Conservation (phyloP, 2,888 invertebrate genomes). For the Tromatobia lineatoria region DNA sequence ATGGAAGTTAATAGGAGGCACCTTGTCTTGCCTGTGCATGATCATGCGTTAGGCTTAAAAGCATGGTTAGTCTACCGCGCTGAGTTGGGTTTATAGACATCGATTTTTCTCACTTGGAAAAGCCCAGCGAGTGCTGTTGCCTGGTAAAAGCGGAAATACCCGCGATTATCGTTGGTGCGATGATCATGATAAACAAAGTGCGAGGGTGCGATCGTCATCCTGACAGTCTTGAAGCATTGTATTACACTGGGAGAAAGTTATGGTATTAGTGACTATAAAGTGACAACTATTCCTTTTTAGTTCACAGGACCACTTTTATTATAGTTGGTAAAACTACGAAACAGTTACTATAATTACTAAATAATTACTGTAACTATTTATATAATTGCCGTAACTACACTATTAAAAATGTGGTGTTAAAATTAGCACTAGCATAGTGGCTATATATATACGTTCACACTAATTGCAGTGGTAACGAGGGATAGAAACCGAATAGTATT, state of each 20-base stretch:
- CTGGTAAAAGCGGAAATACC: slow-evolving; percentile 57
- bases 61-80: neutral
- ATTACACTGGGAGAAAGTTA: no score
- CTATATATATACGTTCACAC: no score
- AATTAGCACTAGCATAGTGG: no score
- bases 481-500: no score
- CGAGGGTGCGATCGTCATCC: slow-evolving; percentile 50
- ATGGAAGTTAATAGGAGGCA: slow-evolving; percentile 57
- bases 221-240: slow-evolving; percentile 34
- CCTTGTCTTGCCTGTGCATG: slow-evolving; percentile 5
- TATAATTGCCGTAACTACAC: no score
- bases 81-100: slow-evolving; percentile 33
- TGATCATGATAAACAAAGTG: slow-evolving; percentile 63
- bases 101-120: slow-evolving; percentile 46
- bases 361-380: no score
- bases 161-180: slow-evolving; percentile 58
- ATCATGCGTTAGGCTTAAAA: neutral
- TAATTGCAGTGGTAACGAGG: no score
- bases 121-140: neutral
- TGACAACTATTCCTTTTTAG: no score
- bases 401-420: no score
- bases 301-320: no score
- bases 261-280: neutral
- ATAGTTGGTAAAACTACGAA: no score
- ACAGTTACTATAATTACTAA: no score